phyloP scores from a whole-genome alignment of 2,888 invertebrate species.

The Noctuana brunneofusca region DNA sequence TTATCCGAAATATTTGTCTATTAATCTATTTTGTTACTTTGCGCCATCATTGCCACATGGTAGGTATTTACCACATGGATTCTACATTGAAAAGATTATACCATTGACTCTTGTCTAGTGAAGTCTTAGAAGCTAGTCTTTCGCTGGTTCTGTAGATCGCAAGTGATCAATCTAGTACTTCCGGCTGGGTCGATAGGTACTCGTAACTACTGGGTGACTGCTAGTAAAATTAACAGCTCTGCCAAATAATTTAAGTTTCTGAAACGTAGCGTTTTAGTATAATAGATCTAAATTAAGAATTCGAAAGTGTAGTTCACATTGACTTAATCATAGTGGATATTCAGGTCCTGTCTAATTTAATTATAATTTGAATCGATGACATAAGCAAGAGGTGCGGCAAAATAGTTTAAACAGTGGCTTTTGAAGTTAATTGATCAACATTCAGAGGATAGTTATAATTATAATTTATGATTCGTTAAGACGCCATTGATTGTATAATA shows the following conservation, averaged over 20 bases:
- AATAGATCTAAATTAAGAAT: slow-evolving; percentile 3
- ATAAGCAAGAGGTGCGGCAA: slow-evolving; percentile 17
- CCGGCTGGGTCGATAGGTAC: too few relatives aligned
- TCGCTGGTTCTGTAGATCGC: too few relatives aligned
- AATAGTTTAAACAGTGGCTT: slow-evolving; percentile 3
- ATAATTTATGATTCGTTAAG: not conserved
- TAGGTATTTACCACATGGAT: not conserved
- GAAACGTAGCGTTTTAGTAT: too few relatives aligned
- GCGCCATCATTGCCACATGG: not conserved
- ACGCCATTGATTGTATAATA: not conserved
- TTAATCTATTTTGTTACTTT: not conserved
- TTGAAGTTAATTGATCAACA: slow-evolving; percentile 12
- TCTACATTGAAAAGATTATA: too few relatives aligned
- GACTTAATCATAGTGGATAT: slow-evolving; percentile 11
- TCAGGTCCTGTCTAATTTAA: slow-evolving; percentile 7
- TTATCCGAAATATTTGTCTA: slow-evolving; percentile 7
- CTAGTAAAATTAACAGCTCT: too few relatives aligned
- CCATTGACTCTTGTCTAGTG: too few relatives aligned
- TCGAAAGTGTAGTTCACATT: slow-evolving; percentile 17
- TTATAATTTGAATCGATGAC: slow-evolving; percentile 14
- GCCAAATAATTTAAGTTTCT: too few relatives aligned
- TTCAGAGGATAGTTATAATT: not conserved
- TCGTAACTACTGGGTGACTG: too few relatives aligned
- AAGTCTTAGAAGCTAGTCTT: too few relatives aligned
- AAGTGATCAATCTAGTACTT: too few relatives aligned